Conservation (phyloP, 2,797 vertebrate species). For the Triplophysa yarkandensis region DNA sequence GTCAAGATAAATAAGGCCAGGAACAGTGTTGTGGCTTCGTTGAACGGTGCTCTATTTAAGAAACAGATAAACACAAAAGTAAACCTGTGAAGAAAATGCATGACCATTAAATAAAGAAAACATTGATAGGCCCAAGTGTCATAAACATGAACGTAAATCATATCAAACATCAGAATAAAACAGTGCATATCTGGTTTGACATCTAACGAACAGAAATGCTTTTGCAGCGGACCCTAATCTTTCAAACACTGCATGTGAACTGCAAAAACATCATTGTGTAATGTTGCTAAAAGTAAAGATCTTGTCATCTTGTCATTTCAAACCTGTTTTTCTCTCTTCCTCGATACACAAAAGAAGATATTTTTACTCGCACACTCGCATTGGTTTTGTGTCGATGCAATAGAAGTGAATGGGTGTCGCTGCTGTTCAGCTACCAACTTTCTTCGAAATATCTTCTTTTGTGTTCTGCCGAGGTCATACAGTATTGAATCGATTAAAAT, state of each 20-base stretch:
- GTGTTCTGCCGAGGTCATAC: too few relatives aligned
- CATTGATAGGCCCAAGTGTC: neutral
- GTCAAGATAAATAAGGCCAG: neutral
- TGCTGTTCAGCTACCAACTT: too few relatives aligned
- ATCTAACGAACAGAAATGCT: neutral
- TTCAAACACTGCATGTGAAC: too few relatives aligned
- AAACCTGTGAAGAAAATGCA: neutral
- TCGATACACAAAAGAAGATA: too few relatives aligned
- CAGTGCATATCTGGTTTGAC: neutral
- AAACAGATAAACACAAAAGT: neutral
- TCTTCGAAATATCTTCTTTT: too few relatives aligned
- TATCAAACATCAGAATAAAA: neutral
- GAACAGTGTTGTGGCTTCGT: neutral
- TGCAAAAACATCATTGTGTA: neutral
- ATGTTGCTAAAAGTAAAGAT: neutral
- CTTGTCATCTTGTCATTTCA: too few relatives aligned
- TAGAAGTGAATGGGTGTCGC: too few relatives aligned
- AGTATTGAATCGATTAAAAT: too few relatives aligned
- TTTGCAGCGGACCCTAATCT: too few relatives aligned
- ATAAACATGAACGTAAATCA: neutral
- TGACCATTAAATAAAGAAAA: neutral
- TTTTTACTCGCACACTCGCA: too few relatives aligned
- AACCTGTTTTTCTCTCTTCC: too few relatives aligned
- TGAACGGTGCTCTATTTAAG: constrained; percentile 1
- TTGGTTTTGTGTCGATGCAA: too few relatives aligned